These are phyloP conservation scores for Teleogryllus occipitalis DNA, from an alignment of 1,140 invertebrate genomes.

Conservation along the genomic window DNA sequence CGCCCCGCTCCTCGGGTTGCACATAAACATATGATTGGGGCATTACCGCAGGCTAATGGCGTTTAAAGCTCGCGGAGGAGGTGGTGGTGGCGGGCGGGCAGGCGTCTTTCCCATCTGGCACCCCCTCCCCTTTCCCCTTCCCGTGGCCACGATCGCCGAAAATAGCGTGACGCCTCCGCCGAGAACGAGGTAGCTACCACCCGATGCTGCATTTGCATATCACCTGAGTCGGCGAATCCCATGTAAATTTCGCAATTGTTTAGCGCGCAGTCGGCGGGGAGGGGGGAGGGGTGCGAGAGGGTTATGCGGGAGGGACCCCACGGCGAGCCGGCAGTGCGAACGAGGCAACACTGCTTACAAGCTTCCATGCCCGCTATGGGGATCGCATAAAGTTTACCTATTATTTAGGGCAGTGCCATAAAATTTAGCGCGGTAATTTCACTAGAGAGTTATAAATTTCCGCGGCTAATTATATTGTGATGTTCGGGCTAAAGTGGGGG, in stretches of 20 bases:
- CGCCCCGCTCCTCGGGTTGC: no score
- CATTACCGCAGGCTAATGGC: neutral
- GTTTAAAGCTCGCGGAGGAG: neutral
- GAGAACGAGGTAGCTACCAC: neutral
- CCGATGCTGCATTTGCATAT: neutral
- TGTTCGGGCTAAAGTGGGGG: neutral
- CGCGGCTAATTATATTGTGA: neutral
- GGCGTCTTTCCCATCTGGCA: neutral
- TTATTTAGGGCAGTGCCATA: neutral
- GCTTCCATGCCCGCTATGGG: neutral
- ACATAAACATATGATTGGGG: neutral
- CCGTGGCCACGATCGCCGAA: no score
- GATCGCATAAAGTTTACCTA: neutral
- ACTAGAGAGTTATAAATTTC: constrained; percentile 2
- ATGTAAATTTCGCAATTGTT: neutral
- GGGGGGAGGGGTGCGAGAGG: neutral
- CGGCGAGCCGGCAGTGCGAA: neutral
- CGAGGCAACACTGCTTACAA: neutral
- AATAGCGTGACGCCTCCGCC: no score
- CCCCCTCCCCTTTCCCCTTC: neutral
- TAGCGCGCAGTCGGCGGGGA: neutral
- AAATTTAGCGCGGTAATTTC: neutral
- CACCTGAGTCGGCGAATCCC: neutral
- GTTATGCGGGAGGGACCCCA: neutral
- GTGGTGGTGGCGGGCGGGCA: no score